phyloP scores from a whole-genome alignment of 23 tunicate species.

The Trididemnum nubilum region DNA sequence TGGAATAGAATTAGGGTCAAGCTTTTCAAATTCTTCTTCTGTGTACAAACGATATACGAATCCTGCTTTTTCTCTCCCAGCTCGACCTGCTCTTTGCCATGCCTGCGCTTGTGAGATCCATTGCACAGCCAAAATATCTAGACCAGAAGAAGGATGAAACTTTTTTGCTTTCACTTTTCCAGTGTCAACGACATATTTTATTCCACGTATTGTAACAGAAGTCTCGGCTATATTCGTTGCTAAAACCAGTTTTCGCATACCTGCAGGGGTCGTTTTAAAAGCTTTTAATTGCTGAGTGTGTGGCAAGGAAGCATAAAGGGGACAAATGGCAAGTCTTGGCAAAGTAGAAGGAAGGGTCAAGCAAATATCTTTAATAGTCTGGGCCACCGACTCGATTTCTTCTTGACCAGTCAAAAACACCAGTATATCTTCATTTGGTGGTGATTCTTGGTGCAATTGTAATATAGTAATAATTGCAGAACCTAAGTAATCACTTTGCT shows the following conservation, averaged over 20 bases:
- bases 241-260: constrained; percentile 69
- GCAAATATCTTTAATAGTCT: constrained; percentile 66
- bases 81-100: constrained; percentile 96
- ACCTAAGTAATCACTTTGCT: constrained; percentile 63
- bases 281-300: constrained; percentile 75
- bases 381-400: constrained; percentile 77
- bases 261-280: constrained; percentile 59
- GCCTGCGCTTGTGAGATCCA: constrained; percentile 93
- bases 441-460: constrained; percentile 73
- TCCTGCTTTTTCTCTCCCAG: constrained; percentile 87
- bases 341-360: constrained; percentile 50
- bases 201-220: constrained; percentile 88
- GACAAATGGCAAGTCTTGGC: constrained; percentile 62
- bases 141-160: constrained; percentile 67
- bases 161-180: constrained; percentile 92
- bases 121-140: constrained; percentile 75
- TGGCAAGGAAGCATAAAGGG: constrained; percentile 83
- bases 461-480: constrained; percentile 54
- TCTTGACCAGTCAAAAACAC: constrained; percentile 96
- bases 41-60: constrained; percentile 78
- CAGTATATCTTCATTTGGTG: constrained; percentile 75
- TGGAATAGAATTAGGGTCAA: constrained; percentile 58
- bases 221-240: constrained; percentile 95
- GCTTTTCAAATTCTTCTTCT: constrained; percentile 60
- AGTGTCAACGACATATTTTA: constrained; percentile 87